Percentiles rank a stretch among this genome's conserved stretches.
phyloP scores from a whole-genome alignment of 1,140 invertebrate genomes.

The Zelostemma sp. region DNA sequence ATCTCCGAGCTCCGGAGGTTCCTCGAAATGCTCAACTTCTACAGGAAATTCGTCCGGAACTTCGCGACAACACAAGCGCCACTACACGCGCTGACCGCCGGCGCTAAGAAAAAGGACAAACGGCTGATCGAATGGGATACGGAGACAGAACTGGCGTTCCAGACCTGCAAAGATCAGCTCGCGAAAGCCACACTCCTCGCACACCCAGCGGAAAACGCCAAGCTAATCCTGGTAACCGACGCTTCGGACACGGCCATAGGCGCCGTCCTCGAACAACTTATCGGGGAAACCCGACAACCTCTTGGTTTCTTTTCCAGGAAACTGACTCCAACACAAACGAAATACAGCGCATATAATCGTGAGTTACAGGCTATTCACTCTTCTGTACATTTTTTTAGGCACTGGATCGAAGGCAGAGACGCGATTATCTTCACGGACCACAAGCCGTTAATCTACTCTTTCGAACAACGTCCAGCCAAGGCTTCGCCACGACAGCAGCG shows the following conservation, averaged over 20 bases:
- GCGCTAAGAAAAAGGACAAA: slow-evolving; percentile 7
- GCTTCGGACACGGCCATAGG: slow-evolving; percentile 40
- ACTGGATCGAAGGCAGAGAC: background rate
- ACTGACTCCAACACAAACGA: background rate
- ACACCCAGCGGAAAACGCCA: slow-evolving; percentile 12
- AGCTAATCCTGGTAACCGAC: slow-evolving; percentile 26
- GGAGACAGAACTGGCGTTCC: slow-evolving; percentile 23
- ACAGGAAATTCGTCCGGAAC: slow-evolving; percentile 24
- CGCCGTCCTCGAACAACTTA: slow-evolving; percentile 27
- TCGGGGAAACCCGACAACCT: slow-evolving; percentile 28
- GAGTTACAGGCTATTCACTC: slow-evolving; percentile 2
- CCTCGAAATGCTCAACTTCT: slow-evolving; percentile 35
- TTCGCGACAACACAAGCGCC: slow-evolving; percentile 2
- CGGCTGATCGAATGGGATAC: background rate
- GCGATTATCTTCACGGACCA: slow-evolving; percentile 8
- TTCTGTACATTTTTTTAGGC: background rate
- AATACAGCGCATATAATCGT: slow-evolving; percentile 10
- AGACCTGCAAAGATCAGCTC: slow-evolving; percentile 8
- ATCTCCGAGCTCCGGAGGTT: slow-evolving; percentile 18
- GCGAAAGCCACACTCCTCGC: slow-evolving; percentile 1
- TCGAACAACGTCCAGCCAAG: slow-evolving; percentile 6
- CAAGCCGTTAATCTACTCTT: slow-evolving; percentile 4
- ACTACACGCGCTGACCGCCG: background rate
- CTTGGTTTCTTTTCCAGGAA: slow-evolving; percentile 27
- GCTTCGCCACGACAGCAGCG: slow-evolving; percentile 8